Evolutionary conservation across 2,888 invertebrate species (phyloP), one percentile per base, ranked within the genome.

Genomic region (Crossocerus cetratus): DNA sequence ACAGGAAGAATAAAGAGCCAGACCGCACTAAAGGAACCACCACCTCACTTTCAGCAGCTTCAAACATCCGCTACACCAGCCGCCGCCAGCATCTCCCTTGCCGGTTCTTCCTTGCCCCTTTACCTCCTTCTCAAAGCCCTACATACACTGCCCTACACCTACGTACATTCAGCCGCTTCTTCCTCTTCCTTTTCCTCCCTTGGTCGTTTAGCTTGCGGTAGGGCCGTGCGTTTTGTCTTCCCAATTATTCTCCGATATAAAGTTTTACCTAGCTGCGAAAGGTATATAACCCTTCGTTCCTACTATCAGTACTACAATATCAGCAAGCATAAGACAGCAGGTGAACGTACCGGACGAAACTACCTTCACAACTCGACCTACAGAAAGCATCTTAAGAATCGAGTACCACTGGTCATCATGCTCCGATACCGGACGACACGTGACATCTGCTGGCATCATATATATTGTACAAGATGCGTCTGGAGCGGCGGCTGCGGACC

Each of bases 11-110:
- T 66, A 22, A 63, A 74, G 78, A 78, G 75, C 32, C 32, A 60
- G 77, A 78, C 70, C 71, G n/a, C n/a, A 69, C 76, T 78, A 75
- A 76, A 83, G 83, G 82, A 84, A 84, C 84, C 83, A 85, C 83
- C 80, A 79, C 76, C 68, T 79, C 74, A 73, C 72, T 79, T 77
- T 78, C 83, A 73, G 72, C 78, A 76, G 77, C 76, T 75, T 86
- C 81, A 86, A 86, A 86, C 86, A 86, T 86, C 86, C 86, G 86
- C 81, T 83, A 81, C 82, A 82, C 83, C 86, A 85, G 81, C 80
- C 84, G 81, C 77, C 76, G 69, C 80, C 81, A 76, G 83, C 80
- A 75, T 68, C 74, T 57, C 54, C 65, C 62, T 56, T 65, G 59
- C 69, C 71, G 65, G 65, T 56, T 61, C 23, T 69, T 76, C 54